Evolutionary conservation across 2,888 invertebrate genomes (phyloP), one percentile per base, ranked within the genome.

Genomic region (Alentia gelatinosa): DNA sequence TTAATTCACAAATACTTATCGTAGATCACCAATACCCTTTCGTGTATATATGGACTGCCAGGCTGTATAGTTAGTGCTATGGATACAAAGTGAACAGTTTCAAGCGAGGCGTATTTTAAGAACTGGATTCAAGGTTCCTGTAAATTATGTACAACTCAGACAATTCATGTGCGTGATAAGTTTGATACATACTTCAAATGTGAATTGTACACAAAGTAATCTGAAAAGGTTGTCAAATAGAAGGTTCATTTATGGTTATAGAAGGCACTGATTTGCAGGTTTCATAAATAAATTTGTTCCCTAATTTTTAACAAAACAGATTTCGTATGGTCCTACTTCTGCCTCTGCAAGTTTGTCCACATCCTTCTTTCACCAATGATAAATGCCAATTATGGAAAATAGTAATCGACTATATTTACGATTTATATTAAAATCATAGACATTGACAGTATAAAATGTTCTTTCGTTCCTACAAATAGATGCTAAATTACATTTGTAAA

Each of bases 301-400:
- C 15, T 12, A 42, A 42, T 7, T 7, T 7, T 42, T 63, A 63
- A 63, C 4, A 4, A 63, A 63, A 79, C 79, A 79, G 79, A 79
- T 79, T 79, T 79, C 79, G 39, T 79, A 79, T 79, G 79, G 79
- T 79, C 79, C 79, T 79, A 79, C 79, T 79, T 74, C 74, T 74
- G 74, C 26, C 30, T 26, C 30, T n/a, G 19, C 26, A 74, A 74
- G 19, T 12, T 12, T 47, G 19, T 47, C 47, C 19, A 9, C 47
- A 47, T 47, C 47, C 19, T 47, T 19, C 19, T 47, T 47, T 47
- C 47, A 47, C 47, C 9, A 47, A 47, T 19, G 19, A 9, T n/a
- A n/a, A n/a, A n/a, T n/a, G n/a, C n/a, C n/a, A n/a, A n/a, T n/a
- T n/a, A n/a, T n/a, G n/a, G n/a, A n/a, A n/a, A n/a, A n/a, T n/a